These are phyloP conservation scores for Aleiodes alternator DNA, from an alignment of 2,888 invertebrate genomes.

Conservation along the genomic window DNA sequence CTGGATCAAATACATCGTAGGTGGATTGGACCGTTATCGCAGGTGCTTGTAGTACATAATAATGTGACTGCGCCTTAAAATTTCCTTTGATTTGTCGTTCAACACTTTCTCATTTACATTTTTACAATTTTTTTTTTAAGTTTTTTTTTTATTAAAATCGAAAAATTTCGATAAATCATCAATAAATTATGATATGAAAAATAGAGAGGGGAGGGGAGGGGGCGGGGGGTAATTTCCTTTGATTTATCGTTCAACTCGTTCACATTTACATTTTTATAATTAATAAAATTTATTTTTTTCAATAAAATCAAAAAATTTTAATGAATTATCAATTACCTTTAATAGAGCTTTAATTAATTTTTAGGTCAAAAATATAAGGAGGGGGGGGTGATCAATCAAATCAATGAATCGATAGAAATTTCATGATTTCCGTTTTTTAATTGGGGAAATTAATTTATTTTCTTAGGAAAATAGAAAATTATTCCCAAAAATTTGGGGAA, in stretches of 20 bases:
- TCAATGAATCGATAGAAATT: background rate
- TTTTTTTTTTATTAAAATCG: background rate
- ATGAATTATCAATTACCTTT: too few species aligned
- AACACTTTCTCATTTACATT: conserved; percentile 55
- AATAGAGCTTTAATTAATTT: too few species aligned
- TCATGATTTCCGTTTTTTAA: background rate
- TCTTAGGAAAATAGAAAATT: background rate
- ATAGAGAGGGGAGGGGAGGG: too few species aligned
- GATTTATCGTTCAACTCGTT: too few species aligned
- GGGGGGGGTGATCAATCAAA: background rate
- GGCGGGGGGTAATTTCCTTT: too few species aligned
- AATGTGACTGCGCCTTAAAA: conserved; percentile 61
- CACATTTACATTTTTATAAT: too few species aligned
- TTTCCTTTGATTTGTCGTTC: conserved; percentile 51
- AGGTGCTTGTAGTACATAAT: conserved; percentile 62
- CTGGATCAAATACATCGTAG: conserved; percentile 64
- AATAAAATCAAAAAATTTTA: background rate
- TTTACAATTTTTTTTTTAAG: background rate
- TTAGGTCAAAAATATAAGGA: too few species aligned
- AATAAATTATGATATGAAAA: too few species aligned
- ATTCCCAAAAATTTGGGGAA: background rate
- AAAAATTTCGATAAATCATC: background rate
- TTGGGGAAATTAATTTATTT: background rate
- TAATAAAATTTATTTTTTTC: background rate
- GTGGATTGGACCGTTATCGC: conserved; percentile 64